phyloP scores from a whole-genome alignment of 2,888 invertebrate species.

The Pelosia muscerda region DNA sequence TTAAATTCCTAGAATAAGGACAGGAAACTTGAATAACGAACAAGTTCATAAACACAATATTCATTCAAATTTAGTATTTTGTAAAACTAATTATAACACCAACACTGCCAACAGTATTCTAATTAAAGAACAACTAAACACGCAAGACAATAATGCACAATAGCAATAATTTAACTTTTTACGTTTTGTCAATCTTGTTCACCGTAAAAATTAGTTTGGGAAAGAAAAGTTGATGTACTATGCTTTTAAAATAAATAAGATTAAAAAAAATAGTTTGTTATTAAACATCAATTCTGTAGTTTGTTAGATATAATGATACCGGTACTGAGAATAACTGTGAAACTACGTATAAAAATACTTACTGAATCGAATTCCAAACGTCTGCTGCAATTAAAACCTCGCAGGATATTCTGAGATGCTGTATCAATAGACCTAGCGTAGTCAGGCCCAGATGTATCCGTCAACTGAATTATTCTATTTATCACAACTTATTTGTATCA shows the following conservation, averaged over 20 bases:
- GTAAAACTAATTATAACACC: neutral
- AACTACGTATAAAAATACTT: neutral
- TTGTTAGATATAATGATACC: neutral
- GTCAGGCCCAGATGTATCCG: conserved; percentile 55
- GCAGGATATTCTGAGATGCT: neutral
- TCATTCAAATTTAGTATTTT: neutral
- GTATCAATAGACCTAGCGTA: conserved; percentile 41
- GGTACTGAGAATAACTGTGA: neutral
- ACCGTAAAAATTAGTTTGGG: neutral
- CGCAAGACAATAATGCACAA: neutral
- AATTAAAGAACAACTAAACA: neutral
- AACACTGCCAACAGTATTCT: neutral
- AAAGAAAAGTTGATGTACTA: too few relatives aligned
- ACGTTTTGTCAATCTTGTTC: neutral
- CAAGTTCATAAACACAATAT: too few relatives aligned
- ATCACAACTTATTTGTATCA: conserved; percentile 57
- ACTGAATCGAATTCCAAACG: neutral
- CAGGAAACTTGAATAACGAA: neutral
- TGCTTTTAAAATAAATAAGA: too few relatives aligned
- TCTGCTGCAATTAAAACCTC: neutral
- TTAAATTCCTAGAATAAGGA: neutral
- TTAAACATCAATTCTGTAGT: too few relatives aligned
- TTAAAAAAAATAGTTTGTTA: too few relatives aligned
- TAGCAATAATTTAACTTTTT: neutral
- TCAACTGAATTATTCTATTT: conserved; percentile 56